phyloP scores from a whole-genome alignment of 2,888 invertebrate genomes.

The Megalurothrips usitatus region DNA sequence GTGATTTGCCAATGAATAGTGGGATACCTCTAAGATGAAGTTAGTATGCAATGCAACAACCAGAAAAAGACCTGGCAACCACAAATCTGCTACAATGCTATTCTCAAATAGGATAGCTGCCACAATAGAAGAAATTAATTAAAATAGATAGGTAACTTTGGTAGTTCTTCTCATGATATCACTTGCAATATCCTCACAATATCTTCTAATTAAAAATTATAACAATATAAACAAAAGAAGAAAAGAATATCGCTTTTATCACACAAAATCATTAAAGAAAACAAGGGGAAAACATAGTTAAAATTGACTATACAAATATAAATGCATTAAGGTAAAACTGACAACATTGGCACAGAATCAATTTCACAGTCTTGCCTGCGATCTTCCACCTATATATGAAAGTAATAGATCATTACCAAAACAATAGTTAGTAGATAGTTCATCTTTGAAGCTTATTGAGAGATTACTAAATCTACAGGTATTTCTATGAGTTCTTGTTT shows the following conservation, averaged over 20 bases:
- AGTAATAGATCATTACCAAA: background rate
- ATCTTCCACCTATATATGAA: background rate
- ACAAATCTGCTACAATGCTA: background rate
- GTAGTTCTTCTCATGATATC: slow-evolving; percentile 11
- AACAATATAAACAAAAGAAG: background rate
- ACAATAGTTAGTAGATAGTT: background rate
- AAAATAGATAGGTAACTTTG: slow-evolving; percentile 19
- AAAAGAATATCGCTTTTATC: slow-evolving; percentile 23
- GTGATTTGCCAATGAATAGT: background rate
- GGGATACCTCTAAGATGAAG: background rate
- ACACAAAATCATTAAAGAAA: background rate
- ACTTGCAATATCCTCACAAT: slow-evolving; percentile 1
- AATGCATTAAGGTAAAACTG: background rate
- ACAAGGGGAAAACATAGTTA: background rate
- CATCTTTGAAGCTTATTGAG: background rate
- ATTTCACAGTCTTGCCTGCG: background rate
- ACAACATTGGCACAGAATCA: background rate
- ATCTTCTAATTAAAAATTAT: background rate
- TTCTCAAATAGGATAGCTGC: background rate
- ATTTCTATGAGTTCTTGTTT: background rate
- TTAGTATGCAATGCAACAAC: background rate
- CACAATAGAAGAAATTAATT: background rate
- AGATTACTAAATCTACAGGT: background rate
- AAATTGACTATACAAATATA: slow-evolving; percentile 17
- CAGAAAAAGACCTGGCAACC: background rate